Base-by-base conservation (phyloP, 1,140 invertebrate genomes). In the Danaus melanippus region DNA sequence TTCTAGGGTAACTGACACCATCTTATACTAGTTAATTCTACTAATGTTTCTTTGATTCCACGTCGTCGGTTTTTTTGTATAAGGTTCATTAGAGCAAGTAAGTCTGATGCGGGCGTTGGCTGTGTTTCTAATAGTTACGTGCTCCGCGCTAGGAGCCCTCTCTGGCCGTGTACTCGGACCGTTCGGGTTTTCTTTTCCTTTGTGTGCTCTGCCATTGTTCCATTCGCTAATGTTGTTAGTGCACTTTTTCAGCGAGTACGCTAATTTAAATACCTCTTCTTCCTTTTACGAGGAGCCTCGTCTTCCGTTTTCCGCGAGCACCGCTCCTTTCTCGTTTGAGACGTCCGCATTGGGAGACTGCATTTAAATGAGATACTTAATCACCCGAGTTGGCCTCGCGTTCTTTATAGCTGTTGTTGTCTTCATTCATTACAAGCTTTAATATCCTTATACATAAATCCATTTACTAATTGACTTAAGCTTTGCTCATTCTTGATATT, bases 331-430 rank as follows among this genome's bases (percentile, higher is more conserved):
- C 80, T 73, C 80, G 77, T 86, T 84, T 74, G 76, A 82, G 77
- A 77, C 74, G 74, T 74, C 74, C 74, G 74, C 72, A 74, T 82
- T 66, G 77, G 71, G 76, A 80, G 79, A 86, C 79, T 86, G 80
- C 81, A 86, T 86, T 84, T 86, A 86, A 86, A 86, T 86, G 79
- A 86, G 80, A 86, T 81, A 86, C 79, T 86, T 84, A 86, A 86
- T 86, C 84, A 86, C 74, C 73, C 76, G 73, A 76, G 70, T 79
- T 82, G 72, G 75, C 74, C 79, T 73, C 69, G 65, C 71, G 69
- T 78, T 84, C 76, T 80, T 82, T 77, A 80, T 71, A 79, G 77
- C 74, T 70, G 77, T 80, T 73, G 70, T 83, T 77, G 75, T 78
- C 67, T 84, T 79, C 69, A 74, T 83, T 86, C 71, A 81, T 80